phyloP scores from a whole-genome alignment of 2,113 vertebrate genomes.

The Periophthalmus modestus region DNA sequence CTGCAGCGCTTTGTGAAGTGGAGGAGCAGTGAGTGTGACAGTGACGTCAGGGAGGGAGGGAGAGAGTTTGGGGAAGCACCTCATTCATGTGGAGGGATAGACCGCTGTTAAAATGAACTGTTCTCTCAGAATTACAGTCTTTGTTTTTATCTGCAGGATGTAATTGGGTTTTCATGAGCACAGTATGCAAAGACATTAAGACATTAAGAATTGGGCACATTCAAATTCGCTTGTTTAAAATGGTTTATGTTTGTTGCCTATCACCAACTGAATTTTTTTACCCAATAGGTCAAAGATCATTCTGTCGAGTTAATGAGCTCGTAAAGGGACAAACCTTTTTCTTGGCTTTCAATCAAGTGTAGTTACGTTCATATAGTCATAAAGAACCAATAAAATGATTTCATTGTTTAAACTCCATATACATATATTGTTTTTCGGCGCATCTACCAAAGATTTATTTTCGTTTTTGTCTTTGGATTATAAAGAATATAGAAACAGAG shows the following conservation, averaged over 20 bases:
- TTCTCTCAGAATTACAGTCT: neutral
- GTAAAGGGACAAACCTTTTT: neutral
- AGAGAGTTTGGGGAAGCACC: constrained; percentile 27
- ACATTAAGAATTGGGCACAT: neutral
- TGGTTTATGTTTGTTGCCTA: neutral
- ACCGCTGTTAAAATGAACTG: constrained; percentile 12
- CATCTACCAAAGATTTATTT: neutral
- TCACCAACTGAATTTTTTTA: constrained; percentile 25
- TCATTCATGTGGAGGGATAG: constrained; percentile 25
- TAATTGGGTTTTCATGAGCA: neutral
- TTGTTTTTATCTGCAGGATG: neutral
- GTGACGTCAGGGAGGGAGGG: constrained; percentile 22
- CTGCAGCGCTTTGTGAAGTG: constrained; percentile 28
- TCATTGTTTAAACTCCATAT: neutral
- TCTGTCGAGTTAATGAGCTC: neutral
- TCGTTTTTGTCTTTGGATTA: neutral
- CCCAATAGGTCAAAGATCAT: constrained; percentile 56
- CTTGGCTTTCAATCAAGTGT: neutral
- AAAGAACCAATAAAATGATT: neutral
- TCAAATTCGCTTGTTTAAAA: neutral
- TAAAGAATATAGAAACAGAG: constrained; percentile 1
- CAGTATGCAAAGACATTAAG: neutral
- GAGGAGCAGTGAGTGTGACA: constrained; percentile 13
- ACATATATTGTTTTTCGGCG: neutral
- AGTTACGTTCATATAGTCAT: neutral